phyloP scores from a whole-genome alignment of 2,888 invertebrate genomes.

The Mycalesis mineus region DNA sequence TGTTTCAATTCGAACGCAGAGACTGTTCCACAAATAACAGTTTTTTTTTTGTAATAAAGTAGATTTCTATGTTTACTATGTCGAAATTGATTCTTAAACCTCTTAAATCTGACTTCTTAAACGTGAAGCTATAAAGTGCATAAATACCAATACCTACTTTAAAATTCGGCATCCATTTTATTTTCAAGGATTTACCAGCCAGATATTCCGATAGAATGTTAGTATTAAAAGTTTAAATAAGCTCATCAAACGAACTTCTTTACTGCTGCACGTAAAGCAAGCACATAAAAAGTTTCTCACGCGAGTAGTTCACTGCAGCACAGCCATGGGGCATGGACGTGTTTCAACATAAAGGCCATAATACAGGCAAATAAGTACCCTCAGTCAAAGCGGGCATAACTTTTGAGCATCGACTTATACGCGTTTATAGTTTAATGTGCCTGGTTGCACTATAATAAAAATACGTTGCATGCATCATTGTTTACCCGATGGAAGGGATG shows the following conservation, averaged over 20 bases:
- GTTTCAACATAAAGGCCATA: not conserved
- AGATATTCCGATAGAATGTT: constrained; percentile 16
- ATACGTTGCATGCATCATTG: no score
- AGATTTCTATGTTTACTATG: no score
- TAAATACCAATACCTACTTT: not conserved
- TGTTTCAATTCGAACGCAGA: no score
- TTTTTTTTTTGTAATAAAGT: no score
- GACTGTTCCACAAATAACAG: no score
- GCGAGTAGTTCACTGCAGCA: constrained; percentile 18
- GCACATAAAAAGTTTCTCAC: constrained; percentile 30
- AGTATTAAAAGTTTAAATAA: constrained; percentile 29
- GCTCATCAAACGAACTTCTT: constrained; percentile 29
- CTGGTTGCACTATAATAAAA: not conserved
- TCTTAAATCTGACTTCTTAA: not conserved
- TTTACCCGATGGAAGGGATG: no score
- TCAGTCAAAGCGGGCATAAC: constrained; percentile 8
- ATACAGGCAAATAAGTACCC: constrained; percentile 10
- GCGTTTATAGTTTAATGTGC: constrained; percentile 6
- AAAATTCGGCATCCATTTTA: constrained; percentile 4
- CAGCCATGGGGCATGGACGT: not conserved
- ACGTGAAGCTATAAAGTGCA: not conserved
- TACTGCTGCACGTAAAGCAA: constrained; percentile 30
- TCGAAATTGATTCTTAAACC: not conserved
- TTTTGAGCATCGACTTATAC: constrained; percentile 10
- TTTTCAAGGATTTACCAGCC: constrained; percentile 12